Conservation (phyloP, 2,113 vertebrate genomes). For the Centropus bengalensis region DNA sequence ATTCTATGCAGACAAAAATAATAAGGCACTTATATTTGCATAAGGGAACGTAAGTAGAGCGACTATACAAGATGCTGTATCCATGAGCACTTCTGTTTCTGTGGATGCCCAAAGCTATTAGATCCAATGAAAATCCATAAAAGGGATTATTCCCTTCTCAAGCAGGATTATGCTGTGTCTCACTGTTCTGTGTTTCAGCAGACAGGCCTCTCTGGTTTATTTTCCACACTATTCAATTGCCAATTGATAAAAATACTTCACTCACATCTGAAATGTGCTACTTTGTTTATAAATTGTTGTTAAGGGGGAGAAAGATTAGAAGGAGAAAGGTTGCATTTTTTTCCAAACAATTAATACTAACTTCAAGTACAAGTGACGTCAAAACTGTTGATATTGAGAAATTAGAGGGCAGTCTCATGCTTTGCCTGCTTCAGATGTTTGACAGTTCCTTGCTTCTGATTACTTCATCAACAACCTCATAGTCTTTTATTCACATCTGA, state of each 20-base stretch:
- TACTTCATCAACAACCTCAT: neutral
- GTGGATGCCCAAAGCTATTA: conserved; percentile 45
- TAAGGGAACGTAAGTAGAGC: neutral
- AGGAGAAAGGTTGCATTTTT: neutral
- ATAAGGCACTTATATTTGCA: neutral
- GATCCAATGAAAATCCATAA: neutral
- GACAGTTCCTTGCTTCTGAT: neutral
- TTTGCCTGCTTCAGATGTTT: neutral
- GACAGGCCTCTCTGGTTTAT: neutral
- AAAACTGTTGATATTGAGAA: neutral
- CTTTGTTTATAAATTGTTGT: neutral
- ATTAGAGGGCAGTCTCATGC: neutral
- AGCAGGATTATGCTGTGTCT: neutral
- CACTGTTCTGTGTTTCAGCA: neutral
- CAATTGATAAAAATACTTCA: neutral
- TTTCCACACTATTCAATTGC: neutral
- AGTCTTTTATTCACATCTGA: neutral
- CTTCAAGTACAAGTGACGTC: neutral
- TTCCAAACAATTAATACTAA: neutral
- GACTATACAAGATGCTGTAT: neutral
- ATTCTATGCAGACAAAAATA: neutral
- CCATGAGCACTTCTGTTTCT: conserved; percentile 34
- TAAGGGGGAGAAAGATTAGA: neutral
- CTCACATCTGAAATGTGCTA: neutral
- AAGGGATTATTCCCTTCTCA: neutral